Evolutionary conservation across 2,113 vertebrate species (phyloP), one percentile per base, ranked within the genome.

Genomic region (Stomatorhinus ivindoensis): DNA sequence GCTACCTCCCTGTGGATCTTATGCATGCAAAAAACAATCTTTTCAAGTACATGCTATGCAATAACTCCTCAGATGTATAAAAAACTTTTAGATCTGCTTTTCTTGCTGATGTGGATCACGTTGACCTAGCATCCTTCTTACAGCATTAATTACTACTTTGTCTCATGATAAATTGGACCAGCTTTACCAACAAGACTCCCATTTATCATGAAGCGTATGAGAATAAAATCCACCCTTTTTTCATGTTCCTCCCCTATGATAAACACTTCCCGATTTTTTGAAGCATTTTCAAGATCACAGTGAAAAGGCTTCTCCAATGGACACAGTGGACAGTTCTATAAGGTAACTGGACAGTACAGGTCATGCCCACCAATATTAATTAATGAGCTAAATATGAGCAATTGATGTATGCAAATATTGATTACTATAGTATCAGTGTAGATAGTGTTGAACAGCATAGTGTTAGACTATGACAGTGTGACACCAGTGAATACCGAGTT

Each of bases 61-160:
- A 51, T 84, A 80, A 90, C 87, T 87, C 39, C 85, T 92, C 88
- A 90, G 89, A 76, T 84, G 31, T 83, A n/a, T 90, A 58, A 89
- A 85, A 17, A 82, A 73, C 42, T 19, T 89, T 90, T 88, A 91
- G 91, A 90, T 93, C 87, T 58, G 69, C 89, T 47, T 88, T 92
- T 95, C 93, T 92, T 94, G 94, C 93, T 95, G 94, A 95, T 94
- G 93, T 95, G 93, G 91, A 94, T 90, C 91, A 90, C 91, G 88
- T 90, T 87, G 92, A 31, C 73, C 93, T 93, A 93, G 93, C 93
- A 92, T 50, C n/a, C 93, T 93, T 94, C 95, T 94, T 93, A 94
- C 94, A 94, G 93, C 94, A 95, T 95, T 96, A 95, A 96, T 96
- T 96, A 96, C 94, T 94, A 93, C 91, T 89, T 69, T 8, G 87